Conservation (phyloP, 2,888 invertebrate genomes). For the Heliconius erato region DNA sequence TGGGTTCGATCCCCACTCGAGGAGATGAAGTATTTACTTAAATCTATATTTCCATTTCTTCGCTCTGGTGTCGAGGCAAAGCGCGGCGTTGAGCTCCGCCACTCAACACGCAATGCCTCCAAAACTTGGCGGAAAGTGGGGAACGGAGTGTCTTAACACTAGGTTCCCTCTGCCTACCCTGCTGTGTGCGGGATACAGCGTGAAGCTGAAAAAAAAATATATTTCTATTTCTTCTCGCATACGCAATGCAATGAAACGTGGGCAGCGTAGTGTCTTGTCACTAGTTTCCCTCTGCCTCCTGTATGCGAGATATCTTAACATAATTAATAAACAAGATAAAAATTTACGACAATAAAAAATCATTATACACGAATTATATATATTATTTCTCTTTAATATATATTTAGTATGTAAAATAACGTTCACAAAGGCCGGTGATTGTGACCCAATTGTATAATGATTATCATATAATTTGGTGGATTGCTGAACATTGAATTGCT, state of each 20-base stretch:
- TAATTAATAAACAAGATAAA: neutral
- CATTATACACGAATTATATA: neutral
- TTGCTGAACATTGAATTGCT: slow-evolving; percentile 14
- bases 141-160: too few relatives aligned
- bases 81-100: too few relatives aligned
- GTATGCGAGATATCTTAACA: neutral
- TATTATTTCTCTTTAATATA: neutral
- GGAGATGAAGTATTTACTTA: too few relatives aligned
- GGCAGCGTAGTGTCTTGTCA: neutral
- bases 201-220: too few relatives aligned
- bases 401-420: slow-evolving; percentile 6
- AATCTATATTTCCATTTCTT: too few relatives aligned
- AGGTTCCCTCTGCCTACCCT: too few relatives aligned
- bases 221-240: too few relatives aligned
- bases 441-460: slow-evolving; percentile 26
- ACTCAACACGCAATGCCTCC: too few relatives aligned
- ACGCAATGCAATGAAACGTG: neutral
- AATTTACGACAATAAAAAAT: neutral
- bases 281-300: neutral
- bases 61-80: too few relatives aligned
- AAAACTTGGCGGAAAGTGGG: too few relatives aligned
- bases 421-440: slow-evolving; percentile 17
- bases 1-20: too few relatives aligned
- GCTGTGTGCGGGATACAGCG: too few relatives aligned
- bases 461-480: slow-evolving; percentile 24